Percentiles rank a stretch among this genome's conserved stretches.
These are phyloP conservation scores for Capreolus pygargus DNA, from an alignment of 2,113 vertebrate genomes.

Conservation along the genomic window DNA sequence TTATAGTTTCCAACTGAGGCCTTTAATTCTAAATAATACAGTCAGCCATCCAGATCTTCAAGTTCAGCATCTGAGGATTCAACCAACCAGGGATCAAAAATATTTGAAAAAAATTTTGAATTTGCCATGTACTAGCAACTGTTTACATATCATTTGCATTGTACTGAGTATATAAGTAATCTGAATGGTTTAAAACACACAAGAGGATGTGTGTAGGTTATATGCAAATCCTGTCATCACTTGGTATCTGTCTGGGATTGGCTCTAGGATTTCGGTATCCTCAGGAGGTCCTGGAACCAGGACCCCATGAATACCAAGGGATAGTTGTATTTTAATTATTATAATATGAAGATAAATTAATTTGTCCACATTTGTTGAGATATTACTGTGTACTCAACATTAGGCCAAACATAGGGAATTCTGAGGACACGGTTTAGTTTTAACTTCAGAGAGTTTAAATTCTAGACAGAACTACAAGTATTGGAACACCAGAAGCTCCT, in stretches of 20 bases:
- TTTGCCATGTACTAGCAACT: background rate
- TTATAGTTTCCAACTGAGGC: background rate
- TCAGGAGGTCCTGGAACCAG: background rate
- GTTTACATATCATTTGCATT: background rate
- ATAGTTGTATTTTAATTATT: background rate
- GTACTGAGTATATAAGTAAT: background rate
- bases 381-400: background rate
- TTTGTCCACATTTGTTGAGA: background rate
- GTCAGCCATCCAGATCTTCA: background rate
- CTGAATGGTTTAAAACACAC: background rate
- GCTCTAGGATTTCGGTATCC: background rate
- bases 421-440: background rate
- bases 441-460: background rate
- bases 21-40: background rate
- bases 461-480: background rate
- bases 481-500: background rate
- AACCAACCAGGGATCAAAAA: background rate
- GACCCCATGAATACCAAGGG: background rate
- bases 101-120: background rate
- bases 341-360: background rate
- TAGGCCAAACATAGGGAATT: background rate
- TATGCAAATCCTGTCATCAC: background rate
- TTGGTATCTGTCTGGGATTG: background rate
- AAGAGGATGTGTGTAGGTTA: background rate
- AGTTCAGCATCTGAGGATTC: background rate